Base-by-base conservation (phyloP, 2,888 invertebrate species). In the Tiliacea aurago region DNA sequence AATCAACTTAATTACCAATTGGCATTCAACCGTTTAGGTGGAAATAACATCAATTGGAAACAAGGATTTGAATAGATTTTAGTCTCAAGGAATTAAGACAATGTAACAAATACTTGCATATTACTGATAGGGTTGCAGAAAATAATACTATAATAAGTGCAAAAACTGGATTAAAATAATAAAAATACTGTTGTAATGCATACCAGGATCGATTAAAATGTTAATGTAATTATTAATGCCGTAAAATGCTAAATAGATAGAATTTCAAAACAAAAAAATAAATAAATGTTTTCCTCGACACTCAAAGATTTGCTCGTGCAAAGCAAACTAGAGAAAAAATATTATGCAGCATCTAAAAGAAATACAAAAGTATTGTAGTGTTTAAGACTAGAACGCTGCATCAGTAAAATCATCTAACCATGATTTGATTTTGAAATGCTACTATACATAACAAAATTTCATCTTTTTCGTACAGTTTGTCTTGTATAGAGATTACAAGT, bases 161-260 rank as follows among this genome's bases (percentile, higher is more conserved):
- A 51, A 56, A 81, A 78, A 78, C 76, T 81, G 64, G 45, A 59
- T 75, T 20, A 10, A 33, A 55, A 47, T 59, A 28, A 4, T 18
- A 28, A 55, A 61, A 28, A 43, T 61, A 33, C 55, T 41, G 2
- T 28, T 70, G 47, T 49, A 62, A 64, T 49, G 23, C 23, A 41
- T 28, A 45, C 37, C 0, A 63, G 13, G 13, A 43, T 51, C 9
- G 6, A 37, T 28, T n/a, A 18, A 33, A n/a, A 37, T 47, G 0
- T 10, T 4, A 18, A 61, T 45, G 18, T 23, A 41, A 47, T 73
- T 2, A 18, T n/a, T 2, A 41, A 71, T 47, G n/a, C 18, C 13
- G 3, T 73, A 23, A 43, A 59, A 70, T 37, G 4, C 18, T 28
- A 20, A 62, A 10, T 9, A 33, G 11, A 43, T 28, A 28, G 0